Base-by-base conservation (phyloP, 2,797 vertebrate species). In the Nasua narica region DNA sequence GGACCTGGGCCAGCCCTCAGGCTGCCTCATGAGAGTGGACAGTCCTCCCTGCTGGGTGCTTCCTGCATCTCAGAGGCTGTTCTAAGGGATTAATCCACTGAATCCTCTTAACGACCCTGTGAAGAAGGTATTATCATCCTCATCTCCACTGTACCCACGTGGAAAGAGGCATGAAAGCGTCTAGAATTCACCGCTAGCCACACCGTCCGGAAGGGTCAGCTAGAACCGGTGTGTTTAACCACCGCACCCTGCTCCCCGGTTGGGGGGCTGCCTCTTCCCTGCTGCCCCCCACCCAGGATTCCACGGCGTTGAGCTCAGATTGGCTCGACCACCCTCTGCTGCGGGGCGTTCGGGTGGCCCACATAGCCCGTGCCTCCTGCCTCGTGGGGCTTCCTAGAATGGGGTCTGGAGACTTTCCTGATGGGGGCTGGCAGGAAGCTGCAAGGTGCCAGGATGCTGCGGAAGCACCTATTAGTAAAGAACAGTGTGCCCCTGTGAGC, bases 191-290 rank as follows among this genome's bases (percentile, higher is more conserved):
- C 46, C 15, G 11, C 10, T 4, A 56, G 62, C 46, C 27, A 32
- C 43, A 5, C 27, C 21, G 16, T 29, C 43, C n/a, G n/a, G 18
- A 62, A 27, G n/a, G 10, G 0, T 79, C 7, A 3, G n/a, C 9
- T 6, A n/a, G 67, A 76, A 18, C 4, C 40, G 10, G 13, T 7
- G 23, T 32, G 46, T 3, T 79, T 43, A 18, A 23, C 19, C 58
- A 46, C 7, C 4, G 0, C 0, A 7, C 3, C 18, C 9, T 12
- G 7, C 19, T 86, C 50, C 40, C n/a, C 7, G 46, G 32, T 1
- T 1, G 1, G n/a, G 29, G 10, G 14, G 7, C 27, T 12, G 13
- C 9, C 50, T 14, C 65, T 58, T 40, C 54, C 40, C 15, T 48
- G 15, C 32, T 23, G 32, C 5, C 48, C 27, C 12, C 15, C 9